Evolutionary conservation across 2,113 vertebrate species (phyloP).

Genomic region (Anguilla japonica): DNA sequence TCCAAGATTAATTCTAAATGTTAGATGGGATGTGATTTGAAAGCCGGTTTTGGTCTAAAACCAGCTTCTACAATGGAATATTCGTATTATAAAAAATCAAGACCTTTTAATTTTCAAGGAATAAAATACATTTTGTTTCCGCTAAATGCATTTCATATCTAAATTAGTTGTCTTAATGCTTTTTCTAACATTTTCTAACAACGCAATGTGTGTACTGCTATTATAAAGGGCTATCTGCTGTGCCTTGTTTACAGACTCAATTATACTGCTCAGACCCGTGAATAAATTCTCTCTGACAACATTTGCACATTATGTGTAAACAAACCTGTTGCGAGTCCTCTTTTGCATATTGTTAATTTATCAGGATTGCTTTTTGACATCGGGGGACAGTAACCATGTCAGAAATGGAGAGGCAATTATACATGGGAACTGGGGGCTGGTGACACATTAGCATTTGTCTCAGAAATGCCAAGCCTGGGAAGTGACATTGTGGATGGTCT

Average conservation of each 20-base stretch:
- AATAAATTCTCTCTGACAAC: conserved; percentile 46
- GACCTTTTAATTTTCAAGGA: no score
- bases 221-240: conserved; percentile 32
- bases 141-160: no score
- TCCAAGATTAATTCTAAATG: no score
- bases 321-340: conserved; percentile 35
- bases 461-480: conserved; percentile 29
- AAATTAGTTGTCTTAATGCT: no score
- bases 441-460: conserved; percentile 33
- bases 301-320: conserved; percentile 40
- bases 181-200: neutral
- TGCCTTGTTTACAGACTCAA: conserved; percentile 24
- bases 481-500: neutral
- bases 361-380: conserved; percentile 21
- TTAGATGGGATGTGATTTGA: no score
- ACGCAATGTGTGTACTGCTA: neutral
- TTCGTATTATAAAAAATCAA: no score
- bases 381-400: conserved; percentile 14
- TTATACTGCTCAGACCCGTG: conserved; percentile 21
- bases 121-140: no score
- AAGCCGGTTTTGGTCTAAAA: no score
- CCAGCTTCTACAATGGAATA: no score
- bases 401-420: conserved; percentile 18
- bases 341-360: conserved; percentile 51
- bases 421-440: conserved; percentile 10